Evolutionary conservation across 2,888 invertebrate genomes (phyloP).

Genomic region (Pilophorus perplexus): DNA sequence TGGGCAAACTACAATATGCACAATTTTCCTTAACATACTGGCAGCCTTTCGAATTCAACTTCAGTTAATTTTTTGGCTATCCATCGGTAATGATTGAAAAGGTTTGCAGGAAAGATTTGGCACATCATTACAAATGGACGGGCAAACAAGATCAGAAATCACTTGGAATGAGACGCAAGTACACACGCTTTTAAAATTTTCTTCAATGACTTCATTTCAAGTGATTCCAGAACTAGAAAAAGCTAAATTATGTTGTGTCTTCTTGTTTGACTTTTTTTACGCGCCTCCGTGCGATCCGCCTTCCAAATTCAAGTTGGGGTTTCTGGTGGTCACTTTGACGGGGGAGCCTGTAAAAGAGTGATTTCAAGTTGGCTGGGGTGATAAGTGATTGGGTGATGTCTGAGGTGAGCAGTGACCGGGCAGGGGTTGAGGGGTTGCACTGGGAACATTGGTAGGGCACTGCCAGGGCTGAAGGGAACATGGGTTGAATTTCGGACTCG

Average conservation of each 20-base stretch:
- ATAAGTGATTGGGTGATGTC: too few relatives aligned
- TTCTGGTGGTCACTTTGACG: neutral
- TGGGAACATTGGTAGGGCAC: slow-evolving; percentile 63
- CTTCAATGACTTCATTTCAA: neutral
- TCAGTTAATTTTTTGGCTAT: slow-evolving; percentile 24
- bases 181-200: neutral
- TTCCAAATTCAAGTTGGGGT: slow-evolving; percentile 17
- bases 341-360: slow-evolving; percentile 5
- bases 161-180: too few relatives aligned
- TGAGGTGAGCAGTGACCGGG: neutral
- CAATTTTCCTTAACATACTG: slow-evolving; percentile 21
- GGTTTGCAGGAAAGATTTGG: too few relatives aligned
- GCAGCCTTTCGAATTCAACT: slow-evolving; percentile 15
- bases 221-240: neutral
- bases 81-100: slow-evolving; percentile 34
- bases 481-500: slow-evolving; percentile 55
- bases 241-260: slow-evolving; percentile 9
- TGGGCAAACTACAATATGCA: slow-evolving; percentile 1
- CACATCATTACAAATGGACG: slow-evolving; percentile 33
- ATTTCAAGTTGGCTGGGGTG: neutral
- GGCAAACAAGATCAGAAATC: slow-evolving; percentile 26
- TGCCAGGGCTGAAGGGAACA: slow-evolving; percentile 62
- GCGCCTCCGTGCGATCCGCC: slow-evolving; percentile 11
- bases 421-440: slow-evolving; percentile 52
- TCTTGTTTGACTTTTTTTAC: slow-evolving; percentile 30